phyloP scores from a whole-genome alignment of 2,797 vertebrate genomes.

The Thamnophis elegans region DNA sequence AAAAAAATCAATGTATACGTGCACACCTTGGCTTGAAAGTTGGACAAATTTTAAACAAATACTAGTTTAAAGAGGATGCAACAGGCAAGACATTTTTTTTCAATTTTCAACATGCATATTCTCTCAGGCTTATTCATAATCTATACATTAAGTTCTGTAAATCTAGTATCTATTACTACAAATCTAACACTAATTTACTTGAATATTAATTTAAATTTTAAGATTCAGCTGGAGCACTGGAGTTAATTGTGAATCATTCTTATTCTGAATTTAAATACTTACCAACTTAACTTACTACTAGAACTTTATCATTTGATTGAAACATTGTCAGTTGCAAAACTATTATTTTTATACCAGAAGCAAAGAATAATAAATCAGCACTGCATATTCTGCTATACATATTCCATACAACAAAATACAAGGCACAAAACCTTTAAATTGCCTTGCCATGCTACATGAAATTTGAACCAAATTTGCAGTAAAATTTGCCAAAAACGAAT shows the following conservation, averaged over 20 bases:
- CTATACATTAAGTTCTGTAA: conserved; percentile 55
- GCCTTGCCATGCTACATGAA: conserved; percentile 76
- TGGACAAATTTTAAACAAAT: conserved; percentile 60
- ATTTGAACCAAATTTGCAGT: conserved; percentile 83
- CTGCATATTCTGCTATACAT: conserved; percentile 76
- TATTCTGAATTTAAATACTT: conserved; percentile 75
- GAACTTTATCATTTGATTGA: conserved; percentile 71
- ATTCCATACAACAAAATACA: conserved; percentile 76
- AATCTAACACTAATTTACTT: conserved; percentile 23
- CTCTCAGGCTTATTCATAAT: conserved; percentile 58
- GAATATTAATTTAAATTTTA: conserved; percentile 60
- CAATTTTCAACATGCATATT: conserved; percentile 63
- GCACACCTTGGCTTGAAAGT: conserved; percentile 67
- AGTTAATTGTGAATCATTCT: conserved; percentile 58
- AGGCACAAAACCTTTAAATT: conserved; percentile 78
- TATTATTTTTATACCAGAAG: conserved; percentile 76
- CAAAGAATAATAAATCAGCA: conserved; percentile 75
- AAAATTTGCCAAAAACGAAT: conserved; percentile 97
- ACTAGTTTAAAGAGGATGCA: conserved; percentile 63
- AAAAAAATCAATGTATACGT: conserved; percentile 50
- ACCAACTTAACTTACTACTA: conserved; percentile 82
- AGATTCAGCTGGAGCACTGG: conserved; percentile 60
- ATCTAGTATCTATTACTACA: conserved; percentile 4
- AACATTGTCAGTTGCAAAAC: conserved; percentile 73
- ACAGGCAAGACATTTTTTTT: conserved; percentile 63